phyloP scores from a whole-genome alignment of 2,113 vertebrate species.

The Poeciliopsis turrubarensis region DNA sequence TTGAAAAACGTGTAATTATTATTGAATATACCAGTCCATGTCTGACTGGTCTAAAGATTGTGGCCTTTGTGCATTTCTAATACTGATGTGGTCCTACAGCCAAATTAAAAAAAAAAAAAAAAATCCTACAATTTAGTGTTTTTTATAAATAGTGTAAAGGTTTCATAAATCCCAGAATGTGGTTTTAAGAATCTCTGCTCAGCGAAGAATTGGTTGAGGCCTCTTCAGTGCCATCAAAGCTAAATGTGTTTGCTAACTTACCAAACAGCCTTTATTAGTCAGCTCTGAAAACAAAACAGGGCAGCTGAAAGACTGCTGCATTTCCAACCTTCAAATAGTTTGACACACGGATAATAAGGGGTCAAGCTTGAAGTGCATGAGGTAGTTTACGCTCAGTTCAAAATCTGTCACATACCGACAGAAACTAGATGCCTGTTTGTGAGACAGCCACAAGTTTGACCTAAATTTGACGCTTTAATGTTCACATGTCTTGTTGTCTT shows the following conservation, averaged over 20 bases:
- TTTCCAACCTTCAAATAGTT: not conserved
- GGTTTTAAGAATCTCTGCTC: no score
- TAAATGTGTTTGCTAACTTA: no score
- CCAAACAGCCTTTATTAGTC: no score
- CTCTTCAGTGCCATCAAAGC: no score
- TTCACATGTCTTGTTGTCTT: not conserved
- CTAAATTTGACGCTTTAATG: not conserved
- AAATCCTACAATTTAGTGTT: not conserved
- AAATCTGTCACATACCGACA: not conserved
- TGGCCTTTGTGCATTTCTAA: not conserved
- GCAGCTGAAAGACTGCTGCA: not conserved
- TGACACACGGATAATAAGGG: not conserved
- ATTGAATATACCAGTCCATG: not conserved
- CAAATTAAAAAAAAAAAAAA: not conserved
- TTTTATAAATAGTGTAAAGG: no score
- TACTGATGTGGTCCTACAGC: not conserved
- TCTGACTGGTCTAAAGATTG: not conserved
- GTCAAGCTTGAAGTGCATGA: not conserved
- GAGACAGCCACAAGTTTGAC: not conserved
- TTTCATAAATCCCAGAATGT: no score
- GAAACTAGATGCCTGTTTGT: not conserved
- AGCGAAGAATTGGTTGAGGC: not conserved
- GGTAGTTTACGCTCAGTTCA: not conserved
- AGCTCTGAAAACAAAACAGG: not conserved
- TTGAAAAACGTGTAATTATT: no score